phyloP scores from a whole-genome alignment of 2,797 vertebrate genomes.

The Melanotaenia pygmaea region DNA sequence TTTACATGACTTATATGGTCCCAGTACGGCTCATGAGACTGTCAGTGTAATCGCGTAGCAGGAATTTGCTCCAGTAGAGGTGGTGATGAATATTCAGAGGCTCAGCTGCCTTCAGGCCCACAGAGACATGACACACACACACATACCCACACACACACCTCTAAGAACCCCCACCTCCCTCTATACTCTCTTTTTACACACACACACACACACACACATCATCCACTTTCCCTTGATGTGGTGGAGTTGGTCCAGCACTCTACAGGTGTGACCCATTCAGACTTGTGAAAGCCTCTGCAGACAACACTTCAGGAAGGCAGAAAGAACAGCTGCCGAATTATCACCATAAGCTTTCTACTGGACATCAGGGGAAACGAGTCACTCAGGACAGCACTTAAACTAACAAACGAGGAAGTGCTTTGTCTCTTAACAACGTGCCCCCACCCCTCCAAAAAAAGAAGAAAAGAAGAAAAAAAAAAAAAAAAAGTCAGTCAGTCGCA shows the following conservation, averaged over 20 bases:
- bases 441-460: conserved; percentile 15
- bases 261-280: conserved; percentile 76
- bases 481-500: conserved; percentile 29
- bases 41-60: conserved; percentile 54
- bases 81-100: conserved; percentile 75
- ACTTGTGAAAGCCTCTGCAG: conserved; percentile 55
- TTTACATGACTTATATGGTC: conserved; percentile 32
- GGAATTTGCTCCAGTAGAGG: conserved; percentile 63
- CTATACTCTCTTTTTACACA: conserved; percentile 6
- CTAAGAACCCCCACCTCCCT: conserved; percentile 16
- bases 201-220: conserved; percentile 15
- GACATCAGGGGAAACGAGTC: conserved; percentile 45
- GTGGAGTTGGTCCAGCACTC: conserved; percentile 62
- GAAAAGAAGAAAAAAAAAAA: too few species aligned
- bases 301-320: conserved; percentile 40
- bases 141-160: conserved; percentile 14
- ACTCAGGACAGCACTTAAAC: conserved; percentile 23
- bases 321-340: conserved; percentile 58
- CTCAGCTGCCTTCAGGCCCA: conserved; percentile 66
- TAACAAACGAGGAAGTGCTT: conserved; percentile 44
- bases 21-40: conserved; percentile 36
- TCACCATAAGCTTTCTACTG: conserved; percentile 27
- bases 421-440: conserved; percentile 33
- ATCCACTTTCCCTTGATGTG: conserved; percentile 57
- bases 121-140: conserved; percentile 47